Conservation (phyloP, 53 echinoderm and acorn worm genomes). For the Actinopyga echinites region DNA sequence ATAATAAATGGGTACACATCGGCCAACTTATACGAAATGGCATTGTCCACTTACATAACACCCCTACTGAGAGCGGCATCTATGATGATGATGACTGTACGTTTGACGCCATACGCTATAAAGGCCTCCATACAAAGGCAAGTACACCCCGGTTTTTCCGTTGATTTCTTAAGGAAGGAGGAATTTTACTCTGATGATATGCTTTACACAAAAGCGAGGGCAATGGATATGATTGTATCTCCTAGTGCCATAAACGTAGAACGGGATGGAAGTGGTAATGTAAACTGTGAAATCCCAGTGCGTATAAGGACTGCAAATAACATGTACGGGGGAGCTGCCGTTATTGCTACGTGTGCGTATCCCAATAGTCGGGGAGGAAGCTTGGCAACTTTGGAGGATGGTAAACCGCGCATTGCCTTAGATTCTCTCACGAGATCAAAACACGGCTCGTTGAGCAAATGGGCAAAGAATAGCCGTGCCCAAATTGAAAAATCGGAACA, state of each 20-base stretch:
- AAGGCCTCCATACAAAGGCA: not conserved
- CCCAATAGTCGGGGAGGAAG: not conserved
- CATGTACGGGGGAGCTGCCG: not conserved
- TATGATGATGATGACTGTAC: not conserved
- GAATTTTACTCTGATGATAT: not conserved
- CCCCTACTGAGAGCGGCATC: not conserved
- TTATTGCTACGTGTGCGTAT: not conserved
- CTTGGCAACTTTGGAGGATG: not conserved
- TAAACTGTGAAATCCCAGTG: not conserved
- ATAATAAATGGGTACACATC: not conserved
- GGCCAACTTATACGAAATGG: not conserved
- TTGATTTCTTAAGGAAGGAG: not conserved
- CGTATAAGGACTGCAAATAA: not conserved
- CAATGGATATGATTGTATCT: not conserved
- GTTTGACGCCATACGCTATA: not conserved
- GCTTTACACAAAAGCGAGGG: not conserved
- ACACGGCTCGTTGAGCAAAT: not conserved
- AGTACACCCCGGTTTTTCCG: not conserved
- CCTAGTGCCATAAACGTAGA: not conserved
- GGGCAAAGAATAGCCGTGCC: not conserved
- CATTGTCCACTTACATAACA: not conserved
- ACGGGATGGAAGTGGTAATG: not conserved
- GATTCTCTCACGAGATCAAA: not conserved
- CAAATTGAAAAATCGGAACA: not conserved
- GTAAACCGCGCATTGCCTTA: not conserved